Conservation (phyloP, 2,888 invertebrate genomes). For the Macroteleia sp. region DNA sequence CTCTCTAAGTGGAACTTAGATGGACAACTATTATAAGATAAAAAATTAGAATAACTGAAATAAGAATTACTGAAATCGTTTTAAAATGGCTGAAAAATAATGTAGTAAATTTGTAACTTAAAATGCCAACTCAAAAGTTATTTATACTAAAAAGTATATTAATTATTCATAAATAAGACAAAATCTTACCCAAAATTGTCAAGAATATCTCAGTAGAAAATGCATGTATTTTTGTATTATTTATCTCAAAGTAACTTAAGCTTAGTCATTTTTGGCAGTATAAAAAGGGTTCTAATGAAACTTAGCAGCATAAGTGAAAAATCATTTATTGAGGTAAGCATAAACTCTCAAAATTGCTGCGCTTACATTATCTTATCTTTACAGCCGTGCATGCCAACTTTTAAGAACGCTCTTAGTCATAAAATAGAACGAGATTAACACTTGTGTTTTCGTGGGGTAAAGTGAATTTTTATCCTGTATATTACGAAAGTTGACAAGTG, state of each 20-base stretch:
- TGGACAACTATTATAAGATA: too few species aligned
- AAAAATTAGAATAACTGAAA: too few species aligned
- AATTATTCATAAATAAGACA: too few species aligned
- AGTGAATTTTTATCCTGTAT: slow-evolving; percentile 46
- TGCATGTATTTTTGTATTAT: too few species aligned
- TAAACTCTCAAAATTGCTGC: slow-evolving; percentile 46
- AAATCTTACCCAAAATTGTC: too few species aligned
- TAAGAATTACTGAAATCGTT: too few species aligned
- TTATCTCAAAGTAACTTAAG: background rate
- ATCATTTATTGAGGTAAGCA: slow-evolving; percentile 48
- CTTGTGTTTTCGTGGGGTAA: slow-evolving; percentile 40
- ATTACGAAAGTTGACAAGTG: slow-evolving; percentile 31
- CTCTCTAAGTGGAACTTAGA: too few species aligned
- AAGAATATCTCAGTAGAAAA: too few species aligned
- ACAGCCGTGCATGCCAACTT: slow-evolving; percentile 46
- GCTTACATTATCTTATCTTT: slow-evolving; percentile 54
- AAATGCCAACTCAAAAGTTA: too few species aligned
- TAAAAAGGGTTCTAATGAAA: slow-evolving; percentile 47
- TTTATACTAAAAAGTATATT: too few species aligned
- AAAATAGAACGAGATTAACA: slow-evolving; percentile 53
- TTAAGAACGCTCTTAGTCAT: slow-evolving; percentile 47
- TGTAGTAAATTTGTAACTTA: too few species aligned
- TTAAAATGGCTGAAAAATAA: too few species aligned
- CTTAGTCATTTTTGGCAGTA: slow-evolving; percentile 23
- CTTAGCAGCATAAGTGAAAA: slow-evolving; percentile 43